Evolutionary conservation across 2,888 invertebrate species (phyloP), one percentile per base, ranked within the genome.

Genomic region (Nipponacmea schrenckii): DNA sequence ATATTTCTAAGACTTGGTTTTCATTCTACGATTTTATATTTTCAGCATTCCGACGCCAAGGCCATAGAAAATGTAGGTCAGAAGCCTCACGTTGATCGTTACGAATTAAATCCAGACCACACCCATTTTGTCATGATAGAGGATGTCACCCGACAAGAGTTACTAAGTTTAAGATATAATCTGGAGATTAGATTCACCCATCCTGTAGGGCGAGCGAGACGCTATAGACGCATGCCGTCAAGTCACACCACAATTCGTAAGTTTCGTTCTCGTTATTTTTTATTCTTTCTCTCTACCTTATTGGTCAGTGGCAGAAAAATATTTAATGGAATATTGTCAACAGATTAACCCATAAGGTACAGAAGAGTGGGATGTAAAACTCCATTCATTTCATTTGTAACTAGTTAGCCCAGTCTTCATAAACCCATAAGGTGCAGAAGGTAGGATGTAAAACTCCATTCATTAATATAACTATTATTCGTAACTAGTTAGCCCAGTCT

Each of bases 61-160:
- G 76, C 73, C 62, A 70, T 83, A 1, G 75, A 75, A 56, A 84
- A 82, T 56, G 74, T 71, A 15, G 81, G 81, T 0, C 74, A 74
- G 46, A 79, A 77, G 69, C 77, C 78, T 1, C 64, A 64, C 14
- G 67, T 71, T 17, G 76, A 79, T 20, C 67, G 74, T 0, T 81
- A 77, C 62, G 87, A 87, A 67, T 74, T 88, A 14, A 88, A 88
- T 72, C 85, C 87, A 7, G 84, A 86, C 74, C 88, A 89, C 76
- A 85, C 87, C 26, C 87, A 88, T 75, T 88, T 86, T 69, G 77
- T 88, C 7, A 76, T 88, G 7, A 79, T 85, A 7, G 83, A 83
- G 44, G 86, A 87, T 44, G 79, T 0, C 73, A 81, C 45, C 79
- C 82, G 64, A 31, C 48, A 20, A 70, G 73, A 64, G n/a, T 73